Base-by-base conservation (phyloP, 2,797 vertebrate genomes). In the Erethizon dorsatum region DNA sequence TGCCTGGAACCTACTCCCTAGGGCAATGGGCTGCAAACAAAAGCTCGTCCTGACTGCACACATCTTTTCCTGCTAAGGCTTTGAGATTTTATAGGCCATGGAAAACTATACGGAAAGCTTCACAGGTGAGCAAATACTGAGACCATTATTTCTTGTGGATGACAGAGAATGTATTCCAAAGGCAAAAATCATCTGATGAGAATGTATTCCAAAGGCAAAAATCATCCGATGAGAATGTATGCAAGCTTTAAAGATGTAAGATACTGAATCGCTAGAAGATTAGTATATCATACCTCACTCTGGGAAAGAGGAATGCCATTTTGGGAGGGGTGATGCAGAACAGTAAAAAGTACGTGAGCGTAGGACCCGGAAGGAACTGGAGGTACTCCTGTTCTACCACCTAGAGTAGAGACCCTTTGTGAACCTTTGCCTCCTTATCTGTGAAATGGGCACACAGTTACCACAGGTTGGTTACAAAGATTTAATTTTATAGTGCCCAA, bases 31-130 rank as follows among this genome's bases (percentile, higher is more conserved):
- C 28, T 57, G 1, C 26, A 47, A 45, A 63, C n/a, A 52, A 31
- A 77, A 61, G 15, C 31, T 37, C 33, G 11, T 1, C 45, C 18
- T 2, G 15, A 73, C 15, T 7, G 0, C 1, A 24, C 2, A 1
- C 33, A 17, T 1, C 10, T 31, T 31, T 45, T 10, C 15, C 45
- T 75, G 9, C 28, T 28, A 50, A 33, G 33, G 47, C 31, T 54
- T 52, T 59, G 56, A 17, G 86, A 18, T 56, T 47, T 84, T 26
- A n/a, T 0, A 54, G 5, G 6, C 41, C 8, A 2, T 2, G 10
- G 3, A 45, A 7, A 61, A 67, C 10, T 8, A 15, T 1, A 85
- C 0, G n/a, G 57, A 86, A 41, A 95, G 15, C 14, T 75, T 79
- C 73, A 33, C 26, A 79, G 31, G 24, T 31, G 8, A 92, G 5